Conservation (phyloP, 2,888 invertebrate genomes). For the Drosophila cyrtoloma region DNA sequence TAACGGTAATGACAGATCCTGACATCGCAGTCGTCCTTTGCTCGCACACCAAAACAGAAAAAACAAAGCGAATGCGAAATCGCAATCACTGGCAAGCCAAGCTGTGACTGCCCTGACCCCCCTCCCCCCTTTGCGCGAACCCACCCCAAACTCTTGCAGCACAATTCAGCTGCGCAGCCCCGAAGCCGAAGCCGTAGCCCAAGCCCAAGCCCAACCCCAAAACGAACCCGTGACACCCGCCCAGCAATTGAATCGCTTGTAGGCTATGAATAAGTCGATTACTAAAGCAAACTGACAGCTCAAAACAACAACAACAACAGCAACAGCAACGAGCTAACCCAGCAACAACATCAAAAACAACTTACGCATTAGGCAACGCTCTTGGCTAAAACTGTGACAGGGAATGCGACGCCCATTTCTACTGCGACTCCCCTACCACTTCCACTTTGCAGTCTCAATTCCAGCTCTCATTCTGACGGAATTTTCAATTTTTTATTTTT, state of each 20-base stretch:
- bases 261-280: slow-evolving; percentile 80
- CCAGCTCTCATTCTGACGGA: slow-evolving; percentile 11
- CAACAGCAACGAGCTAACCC: slow-evolving; percentile 7
- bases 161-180: background rate
- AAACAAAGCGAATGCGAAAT: slow-evolving; percentile 52
- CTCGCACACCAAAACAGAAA: slow-evolving; percentile 25
- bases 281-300: slow-evolving; percentile 64
- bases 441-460: slow-evolving; percentile 1
- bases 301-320: slow-evolving; percentile 9
- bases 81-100: slow-evolving; percentile 54
- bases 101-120: slow-evolving; percentile 29
- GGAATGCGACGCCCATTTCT: background rate
- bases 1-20: slow-evolving; percentile 66
- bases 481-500: slow-evolving; percentile 7
- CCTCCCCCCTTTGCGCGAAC: background rate
- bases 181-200: background rate
- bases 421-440: background rate
- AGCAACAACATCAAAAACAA: slow-evolving; percentile 23
- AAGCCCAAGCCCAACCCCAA: background rate
- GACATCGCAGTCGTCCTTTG: slow-evolving; percentile 49
- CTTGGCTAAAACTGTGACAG: slow-evolving; percentile 5
- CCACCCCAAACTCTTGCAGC: background rate
- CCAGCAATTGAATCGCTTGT: slow-evolving; percentile 67
- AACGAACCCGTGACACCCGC: slow-evolving; percentile 3
- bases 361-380: slow-evolving; percentile 27